Evolutionary conservation across 2,888 invertebrate species (phyloP), one percentile per base, ranked within the genome.

Genomic region (Protophormia terraenovae): DNA sequence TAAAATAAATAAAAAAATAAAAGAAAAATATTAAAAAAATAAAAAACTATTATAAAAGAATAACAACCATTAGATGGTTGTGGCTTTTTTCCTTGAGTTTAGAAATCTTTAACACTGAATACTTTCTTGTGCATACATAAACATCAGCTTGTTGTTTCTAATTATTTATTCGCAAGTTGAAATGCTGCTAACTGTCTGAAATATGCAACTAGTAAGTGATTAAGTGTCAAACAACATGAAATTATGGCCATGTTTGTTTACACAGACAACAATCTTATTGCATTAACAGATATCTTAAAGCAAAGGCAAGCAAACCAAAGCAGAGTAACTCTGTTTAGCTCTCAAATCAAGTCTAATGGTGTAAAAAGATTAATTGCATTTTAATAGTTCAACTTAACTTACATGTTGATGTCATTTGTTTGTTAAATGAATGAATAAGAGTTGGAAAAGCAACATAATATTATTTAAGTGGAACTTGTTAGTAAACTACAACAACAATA

Each of bases 301-400:
- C 81, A 62, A 69, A 53, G 76, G 24, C 16, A 16, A n/a, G 6
- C 45, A 45, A 45, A 3, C 16, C 47, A 47, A 41, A 6, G 27
- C 24, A 32, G 60, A 22, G 32, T 32, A 67, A 47, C 32, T 24
- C 4, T 29, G 3, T 32, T 66, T 2, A 22, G 73, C 35, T 64
- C 53, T 58, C 58, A 24, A 84, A 66, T 80, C 75, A 64, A 80
- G 55, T 67, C 27, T 16, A 47, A 71, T 71, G 47, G 76, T 64
- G 77, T 19, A 66, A 77, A 82, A 83, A 77, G 67, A 85, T 78
- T 82, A 82, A 82, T 82, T 82, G 78, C 62, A 75, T 58, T 82
- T 85, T 78, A 85, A 82, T 75, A 38, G 77, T 35, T 67, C 38
- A 73, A 47, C 75, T 85, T 75, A 71, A 66, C 62, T 82, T 75